Conservation (phyloP, 2,113 vertebrate genomes). For the Grantiella picta region DNA sequence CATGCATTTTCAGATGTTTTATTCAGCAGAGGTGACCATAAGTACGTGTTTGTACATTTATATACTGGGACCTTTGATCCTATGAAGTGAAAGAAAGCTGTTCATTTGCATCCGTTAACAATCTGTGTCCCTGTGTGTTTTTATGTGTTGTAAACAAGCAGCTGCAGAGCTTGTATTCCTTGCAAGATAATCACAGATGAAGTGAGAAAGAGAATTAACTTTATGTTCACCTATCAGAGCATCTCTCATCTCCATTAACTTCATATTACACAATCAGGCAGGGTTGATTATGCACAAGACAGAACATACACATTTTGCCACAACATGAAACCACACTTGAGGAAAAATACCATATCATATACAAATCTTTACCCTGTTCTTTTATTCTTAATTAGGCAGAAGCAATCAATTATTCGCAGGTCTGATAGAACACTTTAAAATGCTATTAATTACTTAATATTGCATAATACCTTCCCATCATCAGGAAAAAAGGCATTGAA, state of each 20-base stretch:
- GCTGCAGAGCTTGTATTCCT: not conserved
- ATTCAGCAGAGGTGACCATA: not conserved
- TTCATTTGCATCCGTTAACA: not conserved
- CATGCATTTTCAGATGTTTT: not conserved
- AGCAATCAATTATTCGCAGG: not conserved
- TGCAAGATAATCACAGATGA: not conserved
- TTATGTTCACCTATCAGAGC: not conserved
- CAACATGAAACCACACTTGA: not conserved
- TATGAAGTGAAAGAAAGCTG: not conserved
- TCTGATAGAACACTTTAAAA: not conserved
- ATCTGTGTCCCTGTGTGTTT: not conserved
- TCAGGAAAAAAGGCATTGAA: not conserved
- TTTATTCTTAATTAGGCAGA: constrained; percentile 29
- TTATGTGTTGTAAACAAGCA: not conserved
- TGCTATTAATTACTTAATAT: not conserved
- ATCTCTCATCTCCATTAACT: not conserved
- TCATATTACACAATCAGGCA: not conserved
- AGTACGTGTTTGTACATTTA: not conserved
- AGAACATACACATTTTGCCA: not conserved
- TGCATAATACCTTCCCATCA: not conserved
- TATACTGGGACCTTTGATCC: not conserved
- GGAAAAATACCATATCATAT: not conserved
- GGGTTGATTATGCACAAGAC: not conserved
- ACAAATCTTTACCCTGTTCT: not conserved
- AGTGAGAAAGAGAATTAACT: not conserved